Percentiles rank a stretch among this genome's conserved stretches.
Evolutionary conservation across 2,113 vertebrate genomes (phyloP).

Genomic region (Vicugna pacos): DNA sequence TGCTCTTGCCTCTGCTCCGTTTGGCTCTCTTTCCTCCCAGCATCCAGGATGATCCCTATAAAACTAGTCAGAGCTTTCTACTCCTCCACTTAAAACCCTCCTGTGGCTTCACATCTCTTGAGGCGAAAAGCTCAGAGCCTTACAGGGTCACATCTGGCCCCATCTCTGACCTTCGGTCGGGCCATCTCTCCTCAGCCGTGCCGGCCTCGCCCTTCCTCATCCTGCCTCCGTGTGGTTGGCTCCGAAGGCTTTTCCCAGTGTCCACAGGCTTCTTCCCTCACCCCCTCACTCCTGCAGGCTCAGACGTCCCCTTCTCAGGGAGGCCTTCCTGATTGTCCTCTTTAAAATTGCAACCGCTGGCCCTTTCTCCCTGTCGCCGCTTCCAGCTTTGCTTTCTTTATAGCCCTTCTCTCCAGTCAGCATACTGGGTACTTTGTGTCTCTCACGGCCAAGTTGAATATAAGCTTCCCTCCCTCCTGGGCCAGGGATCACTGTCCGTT

Average conservation of each 20-base stretch:
- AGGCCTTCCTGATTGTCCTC: not conserved
- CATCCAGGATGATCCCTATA: not conserved
- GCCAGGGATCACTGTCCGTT: not conserved
- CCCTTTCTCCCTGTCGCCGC: too few species aligned
- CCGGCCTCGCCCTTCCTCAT: too few species aligned
- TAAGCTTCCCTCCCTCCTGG: not conserved
- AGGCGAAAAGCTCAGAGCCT: too few species aligned
- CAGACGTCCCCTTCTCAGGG: not conserved
- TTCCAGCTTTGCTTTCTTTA: not conserved
- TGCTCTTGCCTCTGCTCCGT: too few species aligned
- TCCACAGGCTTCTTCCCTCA: not conserved
- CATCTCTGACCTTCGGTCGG: not conserved
- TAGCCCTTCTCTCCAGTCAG: rapidly evolving
- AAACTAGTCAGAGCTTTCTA: not conserved
- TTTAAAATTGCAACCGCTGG: rapidly evolving
- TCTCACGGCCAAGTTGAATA: not conserved
- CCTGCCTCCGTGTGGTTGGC: rapidly evolving
- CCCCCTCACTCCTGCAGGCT: not conserved
- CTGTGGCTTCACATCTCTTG: not conserved
- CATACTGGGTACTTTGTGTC: rapidly evolving
- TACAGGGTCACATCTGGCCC: not conserved
- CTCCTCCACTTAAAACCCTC: not conserved
- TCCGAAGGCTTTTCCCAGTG: not conserved
- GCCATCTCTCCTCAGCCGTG: not conserved
- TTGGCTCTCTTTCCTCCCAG: not conserved